Base-by-base conservation (phyloP, 2,888 invertebrate genomes). In the Noctua comes region DNA sequence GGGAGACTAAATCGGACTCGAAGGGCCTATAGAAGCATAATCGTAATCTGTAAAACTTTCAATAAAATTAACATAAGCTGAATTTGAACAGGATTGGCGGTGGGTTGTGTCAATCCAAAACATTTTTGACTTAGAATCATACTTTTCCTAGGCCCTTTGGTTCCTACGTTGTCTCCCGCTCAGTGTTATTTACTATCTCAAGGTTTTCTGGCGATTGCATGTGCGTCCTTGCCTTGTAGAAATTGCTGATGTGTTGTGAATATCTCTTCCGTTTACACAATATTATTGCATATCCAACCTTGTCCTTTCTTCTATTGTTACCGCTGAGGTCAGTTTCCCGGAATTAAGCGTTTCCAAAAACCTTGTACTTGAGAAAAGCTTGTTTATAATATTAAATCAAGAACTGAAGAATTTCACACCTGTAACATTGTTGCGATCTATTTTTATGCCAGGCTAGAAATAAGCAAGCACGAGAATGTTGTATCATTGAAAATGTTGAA, bases 361-460 rank as follows among this genome's bases (percentile, higher is more conserved):
- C 83, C 87, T 84, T 74, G 87, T 31, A 79, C 83, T 87, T 84
- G 87, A 73, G 64, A 64, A 51, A n/a, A 78, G 27, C n/a, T 31
- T 73, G 7, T 78, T 48, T 54, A 46, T 65, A 73, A 48, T 54
- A 57, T 59, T 40, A 27, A 31, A 54, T 57, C 31, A 43, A 40
- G 21, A 43, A 51, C n/a, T 43, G 21, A 65, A 85, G 43, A 65
- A 77, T 62, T 77, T 54, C 65, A 36, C 87, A 83, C 87, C 83
- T 83, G 68, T 54, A 36, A 46, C 36, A 73, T 51, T 86, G 87
- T 70, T 43, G 48, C 43, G 0, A 16, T 36, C 6, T 73, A 86
- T 83, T 77, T 69, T 43, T 3, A 10, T 31, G 7, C 36, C 24
- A 21, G 46, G 31, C 46, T 27, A 46, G 27, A 64, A 76, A 75